Evolutionary conservation across 2,113 vertebrate species (phyloP), one percentile per base, ranked within the genome.

Genomic region (Ochotona curzoniae): DNA sequence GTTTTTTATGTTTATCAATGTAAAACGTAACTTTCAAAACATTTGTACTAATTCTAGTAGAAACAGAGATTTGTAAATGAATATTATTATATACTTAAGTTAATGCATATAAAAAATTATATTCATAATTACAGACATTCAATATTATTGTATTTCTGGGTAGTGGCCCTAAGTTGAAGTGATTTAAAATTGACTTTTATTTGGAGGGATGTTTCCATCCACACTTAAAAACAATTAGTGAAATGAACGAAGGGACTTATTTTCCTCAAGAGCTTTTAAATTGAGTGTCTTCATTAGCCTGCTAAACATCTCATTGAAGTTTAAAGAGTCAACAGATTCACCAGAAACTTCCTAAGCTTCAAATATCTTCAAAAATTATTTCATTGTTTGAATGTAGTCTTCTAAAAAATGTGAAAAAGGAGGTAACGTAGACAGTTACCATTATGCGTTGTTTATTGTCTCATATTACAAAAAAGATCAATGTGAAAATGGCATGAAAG

Each of bases 281-380:
- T 67, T 97, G 92, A 97, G 87, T 94, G 85, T 91, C 97, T 97
- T 94, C 94, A 96, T 96, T 97, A 97, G 95, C 95, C 96, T 97
- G 96, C 80, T 87, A 95, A 97, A 96, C 88, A 95, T 97, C 84
- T 96, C 95, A 96, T 95, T 97, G 84, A 97, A 97, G 92, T 81
- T 96, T 97, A 98, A 98, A 97, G 97, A 98, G 96, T 90, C 86
- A 97, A 97, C 94, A 95, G 83, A 93, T 96, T 94, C 97, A 89
- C 94, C 93, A 97, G 89, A 97, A 98, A 97, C 79, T 0, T 93
- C 35, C 64, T 90, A 96, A 97, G 96, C 73, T 96, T 91, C 74
- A 95, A 96, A 96, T 97, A 87, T 71, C 89, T 97, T 92, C 89
- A 97, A 96, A 97, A 96, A 94, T 91, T 96, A 90, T 78, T 96